Conservation (phyloP, 2,113 vertebrate genomes). For the Aphyosemion australe region DNA sequence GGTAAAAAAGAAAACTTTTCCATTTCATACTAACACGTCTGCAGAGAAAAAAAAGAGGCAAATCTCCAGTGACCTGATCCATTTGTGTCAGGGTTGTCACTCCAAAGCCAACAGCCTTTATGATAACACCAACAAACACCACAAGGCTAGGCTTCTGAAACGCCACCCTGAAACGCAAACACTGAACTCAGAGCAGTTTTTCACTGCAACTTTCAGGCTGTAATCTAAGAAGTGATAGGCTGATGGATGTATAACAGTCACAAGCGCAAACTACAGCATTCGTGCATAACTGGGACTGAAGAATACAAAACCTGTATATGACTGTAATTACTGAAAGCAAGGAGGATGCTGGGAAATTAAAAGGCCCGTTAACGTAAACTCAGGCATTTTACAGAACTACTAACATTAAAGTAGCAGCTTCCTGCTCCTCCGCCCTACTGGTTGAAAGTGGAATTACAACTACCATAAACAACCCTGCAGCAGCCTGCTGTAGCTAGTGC, state of each 20-base stretch:
- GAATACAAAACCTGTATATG: background rate
- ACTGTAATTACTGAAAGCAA: background rate
- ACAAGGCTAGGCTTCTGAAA: constrained; percentile 11
- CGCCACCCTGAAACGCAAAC: constrained; percentile 77
- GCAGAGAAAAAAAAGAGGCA: background rate
- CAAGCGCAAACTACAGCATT: background rate
- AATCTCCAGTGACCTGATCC: constrained; percentile 2
- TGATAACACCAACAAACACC: constrained; percentile 13
- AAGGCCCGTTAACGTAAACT: background rate
- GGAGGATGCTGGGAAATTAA: background rate
- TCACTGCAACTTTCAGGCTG: background rate
- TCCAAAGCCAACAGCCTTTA: constrained; percentile 1
- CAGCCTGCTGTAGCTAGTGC: no score
- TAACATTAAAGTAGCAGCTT: no score
- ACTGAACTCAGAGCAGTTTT: constrained; percentile 13
- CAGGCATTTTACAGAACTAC: background rate
- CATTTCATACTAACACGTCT: background rate
- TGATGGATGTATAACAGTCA: constrained; percentile 3
- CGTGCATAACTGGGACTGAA: background rate
- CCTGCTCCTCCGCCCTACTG: no score
- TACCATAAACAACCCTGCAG: no score
- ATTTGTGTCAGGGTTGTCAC: background rate
- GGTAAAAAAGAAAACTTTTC: no score
- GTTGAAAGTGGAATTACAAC: no score
- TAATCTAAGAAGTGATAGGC: constrained; percentile 16